Conservation (phyloP, 2,113 vertebrate genomes). For the Motacilla alba region DNA sequence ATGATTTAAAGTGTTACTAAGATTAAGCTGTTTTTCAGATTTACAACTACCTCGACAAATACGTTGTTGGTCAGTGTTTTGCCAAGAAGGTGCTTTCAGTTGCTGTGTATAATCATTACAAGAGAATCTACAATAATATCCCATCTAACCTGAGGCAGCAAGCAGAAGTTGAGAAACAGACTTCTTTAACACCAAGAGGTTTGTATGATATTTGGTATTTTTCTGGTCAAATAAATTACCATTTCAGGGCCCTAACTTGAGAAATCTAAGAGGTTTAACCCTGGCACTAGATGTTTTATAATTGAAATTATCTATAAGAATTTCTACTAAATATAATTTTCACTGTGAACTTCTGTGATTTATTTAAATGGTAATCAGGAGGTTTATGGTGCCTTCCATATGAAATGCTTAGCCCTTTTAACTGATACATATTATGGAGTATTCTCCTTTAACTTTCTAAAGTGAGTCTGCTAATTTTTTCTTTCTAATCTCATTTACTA, state of each 20-base stretch:
- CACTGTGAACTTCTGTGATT: neutral
- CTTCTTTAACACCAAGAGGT: constrained; percentile 93
- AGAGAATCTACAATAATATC: constrained; percentile 98
- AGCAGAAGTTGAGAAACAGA: constrained; percentile 91
- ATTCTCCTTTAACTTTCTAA: neutral
- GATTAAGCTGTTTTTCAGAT: constrained; percentile 79
- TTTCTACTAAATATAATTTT: neutral
- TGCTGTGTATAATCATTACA: constrained; percentile 98
- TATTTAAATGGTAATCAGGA: neutral
- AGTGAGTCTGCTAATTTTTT: neutral
- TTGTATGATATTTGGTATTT: constrained; percentile 53
- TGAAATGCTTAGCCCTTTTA: neutral
- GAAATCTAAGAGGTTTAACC: neutral
- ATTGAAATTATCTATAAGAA: neutral
- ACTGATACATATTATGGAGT: neutral
- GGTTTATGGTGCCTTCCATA: neutral
- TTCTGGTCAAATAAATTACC: neutral
- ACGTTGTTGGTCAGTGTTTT: constrained; percentile 95
- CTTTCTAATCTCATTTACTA: constrained; percentile 1
- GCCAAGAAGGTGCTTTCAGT: constrained; percentile 98
- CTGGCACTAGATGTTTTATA: neutral
- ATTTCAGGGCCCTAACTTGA: neutral
- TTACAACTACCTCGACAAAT: constrained; percentile 98
- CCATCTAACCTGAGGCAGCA: constrained; percentile 88
- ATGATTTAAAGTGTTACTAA: neutral